Percentiles rank a stretch among this genome's conserved stretches.
phyloP scores from a whole-genome alignment of 2,888 invertebrate genomes.

The Caenorhabditis becei region DNA sequence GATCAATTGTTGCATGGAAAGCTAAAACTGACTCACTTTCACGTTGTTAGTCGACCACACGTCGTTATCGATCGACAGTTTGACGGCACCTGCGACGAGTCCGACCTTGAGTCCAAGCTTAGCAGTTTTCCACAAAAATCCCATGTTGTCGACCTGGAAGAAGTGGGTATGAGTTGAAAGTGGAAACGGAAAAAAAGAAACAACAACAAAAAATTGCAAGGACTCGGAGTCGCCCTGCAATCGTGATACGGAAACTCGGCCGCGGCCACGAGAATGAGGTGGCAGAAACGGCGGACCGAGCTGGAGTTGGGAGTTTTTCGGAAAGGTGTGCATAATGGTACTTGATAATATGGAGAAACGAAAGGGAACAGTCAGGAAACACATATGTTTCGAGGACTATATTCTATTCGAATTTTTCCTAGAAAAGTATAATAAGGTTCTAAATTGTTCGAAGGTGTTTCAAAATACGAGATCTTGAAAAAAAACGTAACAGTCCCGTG shows the following conservation, averaged over 20 bases:
- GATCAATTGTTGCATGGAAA: neutral
- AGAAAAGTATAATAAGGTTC: too few species aligned
- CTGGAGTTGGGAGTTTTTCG: too few species aligned
- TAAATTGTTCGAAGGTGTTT: too few species aligned
- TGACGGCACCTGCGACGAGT: slow-evolving; percentile 77
- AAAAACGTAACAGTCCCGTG: too few species aligned
- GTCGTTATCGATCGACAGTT: slow-evolving; percentile 78
- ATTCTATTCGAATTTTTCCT: too few species aligned
- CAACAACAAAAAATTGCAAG: neutral
- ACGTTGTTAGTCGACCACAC: slow-evolving; percentile 77
- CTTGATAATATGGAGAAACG: too few species aligned
- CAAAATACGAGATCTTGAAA: too few species aligned
- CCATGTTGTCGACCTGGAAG: slow-evolving; percentile 42
- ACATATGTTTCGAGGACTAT: too few species aligned
- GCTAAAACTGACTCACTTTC: slow-evolving; percentile 48
- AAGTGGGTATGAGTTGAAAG: neutral
- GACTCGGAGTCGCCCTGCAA: slow-evolving; percentile 27
- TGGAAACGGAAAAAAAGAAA: neutral
- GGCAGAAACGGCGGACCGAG: too few species aligned
- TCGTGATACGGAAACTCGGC: slow-evolving; percentile 8
- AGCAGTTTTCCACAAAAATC: slow-evolving; percentile 62
- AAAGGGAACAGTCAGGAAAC: too few species aligned
- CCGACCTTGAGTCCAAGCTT: slow-evolving; percentile 75
- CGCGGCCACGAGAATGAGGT: neutral
- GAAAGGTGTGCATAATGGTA: too few species aligned